These are phyloP conservation scores for Abramis brama DNA, from an alignment of 2,113 vertebrate genomes.

Conservation along the genomic window DNA sequence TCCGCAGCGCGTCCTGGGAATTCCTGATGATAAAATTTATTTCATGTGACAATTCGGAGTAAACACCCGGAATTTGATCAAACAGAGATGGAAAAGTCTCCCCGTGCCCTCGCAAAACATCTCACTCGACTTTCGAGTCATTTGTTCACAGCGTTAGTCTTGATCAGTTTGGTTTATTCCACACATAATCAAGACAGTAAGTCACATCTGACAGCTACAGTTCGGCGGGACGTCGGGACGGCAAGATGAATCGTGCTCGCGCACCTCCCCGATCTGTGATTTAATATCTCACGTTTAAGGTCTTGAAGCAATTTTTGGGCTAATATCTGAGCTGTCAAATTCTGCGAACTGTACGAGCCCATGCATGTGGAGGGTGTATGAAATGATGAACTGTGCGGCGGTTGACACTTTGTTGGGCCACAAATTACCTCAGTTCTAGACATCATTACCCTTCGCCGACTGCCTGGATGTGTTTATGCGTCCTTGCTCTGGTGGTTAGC, in stretches of 20 bases:
- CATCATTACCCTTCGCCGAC: constrained; percentile 31
- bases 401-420: constrained; percentile 42
- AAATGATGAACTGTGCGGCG: constrained; percentile 36
- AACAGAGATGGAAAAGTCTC: constrained; percentile 31
- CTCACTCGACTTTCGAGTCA: constrained; percentile 30
- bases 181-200: constrained; percentile 39
- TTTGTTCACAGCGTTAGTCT: constrained; percentile 16
- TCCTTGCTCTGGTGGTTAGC: constrained; percentile 46
- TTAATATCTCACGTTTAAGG: constrained; percentile 39
- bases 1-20: background rate
- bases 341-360: background rate
- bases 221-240: background rate
- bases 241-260: background rate
- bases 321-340: constrained; percentile 40
- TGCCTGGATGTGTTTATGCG: constrained; percentile 51
- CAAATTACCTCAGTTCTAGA: constrained; percentile 49
- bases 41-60: constrained; percentile 29
- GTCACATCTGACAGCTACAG: constrained; percentile 43
- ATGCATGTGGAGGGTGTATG: constrained; percentile 26
- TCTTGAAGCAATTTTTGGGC: constrained; percentile 44
- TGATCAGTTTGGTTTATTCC: constrained; percentile 40
- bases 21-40: constrained; percentile 42
- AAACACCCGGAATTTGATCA: constrained; percentile 42
- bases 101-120: background rate
- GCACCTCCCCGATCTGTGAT: background rate